Base-by-base conservation (phyloP, 2,888 invertebrate genomes). In the Stenodema calcarata region DNA sequence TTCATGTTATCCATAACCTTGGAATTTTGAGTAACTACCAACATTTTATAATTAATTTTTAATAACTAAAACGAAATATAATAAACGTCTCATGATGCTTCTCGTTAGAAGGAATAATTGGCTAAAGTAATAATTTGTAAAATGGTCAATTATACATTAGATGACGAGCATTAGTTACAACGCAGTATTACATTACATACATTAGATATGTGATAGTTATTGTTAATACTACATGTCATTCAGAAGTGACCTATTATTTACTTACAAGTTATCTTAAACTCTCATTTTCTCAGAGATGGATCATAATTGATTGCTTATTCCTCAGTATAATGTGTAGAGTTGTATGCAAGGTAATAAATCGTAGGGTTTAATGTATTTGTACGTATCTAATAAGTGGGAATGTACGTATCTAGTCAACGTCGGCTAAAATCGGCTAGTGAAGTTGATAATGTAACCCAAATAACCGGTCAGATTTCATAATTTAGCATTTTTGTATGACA, bases 81-180 rank as follows among this genome's bases (percentile, higher is more conserved):
- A 41, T 83, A 41, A 75, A 76, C 18, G 44, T 78, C 42, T 78
- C 42, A 80, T 23, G 47, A 82, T 83, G 87, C 86, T 86, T 86
- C 86, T 47, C 54, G 35, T 80, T 79, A 86, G 79, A 86, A 79
- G 47, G 18, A 85, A 87, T 83, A 87, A 85, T 83, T 76, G 78
- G 42, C 78, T 75, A 70, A 82, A 87, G 73, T 78, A 79, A 87
- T 87, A 87, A 86, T 87, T 73, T 84, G 79, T 76, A 79, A 87
- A 85, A 80, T 27, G 79, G 88, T 88, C 88, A 88, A 88, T 88
- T 88, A 88, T 87, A 87, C 54, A 42, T 87, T 82, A 82, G 82
- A 16, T 41, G 70, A 87, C 18, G 81, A 84, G 41, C 42, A 84
- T 70, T 84, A 84, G 84, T 28, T 70, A 84, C 75, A 54, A 73